Conservation (phyloP, 2,888 invertebrate genomes). For the Drosophila neotestacea region DNA sequence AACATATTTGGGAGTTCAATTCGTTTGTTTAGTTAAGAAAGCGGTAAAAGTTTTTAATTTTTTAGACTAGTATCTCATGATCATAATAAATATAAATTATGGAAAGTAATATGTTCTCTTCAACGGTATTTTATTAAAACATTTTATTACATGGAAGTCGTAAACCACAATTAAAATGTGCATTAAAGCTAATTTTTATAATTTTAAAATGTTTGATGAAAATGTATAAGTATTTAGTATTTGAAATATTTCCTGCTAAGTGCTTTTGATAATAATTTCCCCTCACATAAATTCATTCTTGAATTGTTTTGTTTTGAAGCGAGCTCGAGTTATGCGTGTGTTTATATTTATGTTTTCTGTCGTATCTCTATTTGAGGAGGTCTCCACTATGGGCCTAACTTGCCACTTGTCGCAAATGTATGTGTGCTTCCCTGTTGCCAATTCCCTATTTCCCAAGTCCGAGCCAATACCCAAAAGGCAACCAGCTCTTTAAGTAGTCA, state of each 20-base stretch:
- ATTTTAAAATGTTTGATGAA: background rate
- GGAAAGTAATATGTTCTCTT: no score
- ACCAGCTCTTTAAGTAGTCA: slow-evolving; percentile 41
- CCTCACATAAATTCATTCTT: background rate
- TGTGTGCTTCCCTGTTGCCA: background rate
- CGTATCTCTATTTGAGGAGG: slow-evolving; percentile 29
- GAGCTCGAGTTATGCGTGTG: background rate
- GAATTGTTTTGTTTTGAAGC: background rate
- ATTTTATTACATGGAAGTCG: background rate
- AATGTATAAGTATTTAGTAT: background rate
- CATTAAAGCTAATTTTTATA: background rate
- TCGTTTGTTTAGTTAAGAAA: no score
- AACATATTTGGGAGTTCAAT: background rate
- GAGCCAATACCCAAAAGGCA: slow-evolving; percentile 6
- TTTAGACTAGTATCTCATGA: background rate
- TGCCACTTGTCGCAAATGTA: slow-evolving; percentile 38
- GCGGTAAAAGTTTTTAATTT: background rate
- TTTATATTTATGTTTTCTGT: background rate
- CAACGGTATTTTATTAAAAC: background rate
- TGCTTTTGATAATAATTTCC: slow-evolving; percentile 4
- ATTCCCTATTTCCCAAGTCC: background rate
- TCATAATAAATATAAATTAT: background rate
- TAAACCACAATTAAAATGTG: background rate
- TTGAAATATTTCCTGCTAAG: background rate
- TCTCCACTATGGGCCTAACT: slow-evolving; percentile 5